Evolutionary conservation across 2,797 vertebrate species (phyloP).

Genomic region (Champsocephalus esox): DNA sequence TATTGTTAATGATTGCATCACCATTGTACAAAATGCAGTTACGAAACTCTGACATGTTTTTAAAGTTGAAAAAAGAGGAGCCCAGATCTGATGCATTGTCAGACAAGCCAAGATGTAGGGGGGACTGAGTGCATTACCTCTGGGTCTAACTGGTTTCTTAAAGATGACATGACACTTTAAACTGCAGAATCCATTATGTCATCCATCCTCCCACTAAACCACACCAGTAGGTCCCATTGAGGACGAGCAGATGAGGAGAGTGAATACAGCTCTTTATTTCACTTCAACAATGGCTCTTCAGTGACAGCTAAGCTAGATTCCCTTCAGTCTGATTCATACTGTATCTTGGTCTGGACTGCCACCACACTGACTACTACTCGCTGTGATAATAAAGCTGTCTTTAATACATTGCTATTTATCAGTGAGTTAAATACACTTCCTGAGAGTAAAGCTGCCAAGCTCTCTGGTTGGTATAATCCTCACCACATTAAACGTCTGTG

Average conservation of each 20-base stretch:
- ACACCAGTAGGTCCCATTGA: slow-evolving; percentile 52
- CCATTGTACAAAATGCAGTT: too few relatives aligned
- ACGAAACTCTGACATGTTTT: too few relatives aligned
- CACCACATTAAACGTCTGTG: slow-evolving; percentile 37
- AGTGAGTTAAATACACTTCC: slow-evolving; percentile 50
- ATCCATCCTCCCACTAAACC: slow-evolving; percentile 64
- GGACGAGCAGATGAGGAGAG: slow-evolving; percentile 65
- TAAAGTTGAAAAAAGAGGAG: too few relatives aligned
- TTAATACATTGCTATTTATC: slow-evolving; percentile 45
- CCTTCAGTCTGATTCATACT: slow-evolving; percentile 73
- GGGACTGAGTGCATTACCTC: background rate
- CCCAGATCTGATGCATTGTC: background rate
- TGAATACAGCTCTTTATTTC: slow-evolving; percentile 79
- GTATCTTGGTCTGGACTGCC: slow-evolving; percentile 53
- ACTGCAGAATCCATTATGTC: slow-evolving; percentile 42
- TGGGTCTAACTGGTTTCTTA: slow-evolving; percentile 26
- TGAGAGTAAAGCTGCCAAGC: slow-evolving; percentile 47
- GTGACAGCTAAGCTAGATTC: slow-evolving; percentile 72
- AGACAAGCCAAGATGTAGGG: background rate
- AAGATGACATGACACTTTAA: slow-evolving; percentile 25
- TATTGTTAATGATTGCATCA: too few relatives aligned
- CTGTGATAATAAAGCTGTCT: slow-evolving; percentile 53
- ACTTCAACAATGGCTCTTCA: slow-evolving; percentile 75
- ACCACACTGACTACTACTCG: slow-evolving; percentile 44
- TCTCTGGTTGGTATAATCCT: slow-evolving; percentile 48